Percentiles rank a stretch among this genome's conserved stretches.
Evolutionary conservation across 2,797 vertebrate genomes (phyloP).

Genomic region (Gymnothorax reevesii): DNA sequence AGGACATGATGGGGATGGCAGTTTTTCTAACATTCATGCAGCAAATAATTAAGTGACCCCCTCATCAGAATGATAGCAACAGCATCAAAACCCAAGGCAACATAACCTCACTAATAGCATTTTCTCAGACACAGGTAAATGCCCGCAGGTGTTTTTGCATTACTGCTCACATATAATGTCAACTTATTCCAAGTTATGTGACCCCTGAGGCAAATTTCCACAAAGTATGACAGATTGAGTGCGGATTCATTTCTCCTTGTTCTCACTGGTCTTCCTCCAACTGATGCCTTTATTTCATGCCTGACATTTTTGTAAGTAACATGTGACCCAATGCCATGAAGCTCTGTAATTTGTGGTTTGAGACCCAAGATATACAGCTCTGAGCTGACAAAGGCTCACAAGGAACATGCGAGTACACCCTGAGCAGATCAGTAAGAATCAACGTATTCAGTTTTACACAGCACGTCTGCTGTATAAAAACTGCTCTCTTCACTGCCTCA

Average conservation of each 20-base stretch:
- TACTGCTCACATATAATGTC: not conserved
- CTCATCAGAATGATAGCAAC: not conserved
- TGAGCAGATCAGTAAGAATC: not conserved
- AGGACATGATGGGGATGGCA: not conserved
- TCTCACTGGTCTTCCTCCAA: not conserved
- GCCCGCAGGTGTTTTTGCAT: not conserved
- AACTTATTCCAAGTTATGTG: not conserved
- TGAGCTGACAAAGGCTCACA: not conserved
- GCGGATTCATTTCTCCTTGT: not conserved
- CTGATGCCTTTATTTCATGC: not conserved
- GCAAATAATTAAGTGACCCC: constrained; percentile 11
- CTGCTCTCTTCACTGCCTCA: not conserved
- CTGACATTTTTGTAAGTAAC: not conserved
- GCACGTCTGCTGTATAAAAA: not conserved
- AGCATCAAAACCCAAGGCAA: not conserved
- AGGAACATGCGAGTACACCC: not conserved
- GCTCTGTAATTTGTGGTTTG: not conserved
- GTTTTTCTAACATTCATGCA: not conserved
- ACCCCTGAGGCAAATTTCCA: not conserved
- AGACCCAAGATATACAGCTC: not conserved
- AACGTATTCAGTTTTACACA: not conserved
- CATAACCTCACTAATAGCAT: not conserved
- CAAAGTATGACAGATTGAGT: not conserved
- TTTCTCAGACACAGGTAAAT: not conserved
- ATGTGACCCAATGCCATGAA: not conserved